Evolutionary conservation across 1,140 invertebrate genomes (phyloP).

Genomic region (Drosophila neocordata): DNA sequence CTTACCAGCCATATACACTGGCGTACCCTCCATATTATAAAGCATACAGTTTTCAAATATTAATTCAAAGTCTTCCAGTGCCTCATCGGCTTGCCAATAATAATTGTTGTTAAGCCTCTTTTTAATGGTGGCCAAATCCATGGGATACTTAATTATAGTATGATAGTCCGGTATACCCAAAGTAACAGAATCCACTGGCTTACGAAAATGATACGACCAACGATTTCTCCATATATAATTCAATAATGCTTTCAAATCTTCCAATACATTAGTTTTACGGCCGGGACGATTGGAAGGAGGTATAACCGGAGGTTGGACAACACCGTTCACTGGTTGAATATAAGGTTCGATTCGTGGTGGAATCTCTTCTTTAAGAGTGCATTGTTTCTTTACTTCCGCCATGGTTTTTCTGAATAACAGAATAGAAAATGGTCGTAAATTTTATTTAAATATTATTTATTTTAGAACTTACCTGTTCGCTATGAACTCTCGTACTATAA

Average conservation of each 20-base stretch:
- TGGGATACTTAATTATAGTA: slow-evolving; percentile 15
- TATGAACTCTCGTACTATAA: background rate
- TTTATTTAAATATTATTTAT: background rate
- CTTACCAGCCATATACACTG: slow-evolving; percentile 21
- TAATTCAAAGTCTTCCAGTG: slow-evolving; percentile 30
- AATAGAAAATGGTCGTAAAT: background rate
- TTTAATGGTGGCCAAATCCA: slow-evolving; percentile 40
- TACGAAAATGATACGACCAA: slow-evolving; percentile 19
- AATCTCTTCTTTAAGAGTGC: background rate
- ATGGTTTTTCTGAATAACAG: background rate
- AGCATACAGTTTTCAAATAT: slow-evolving; percentile 35
- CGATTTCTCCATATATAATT: slow-evolving; percentile 17
- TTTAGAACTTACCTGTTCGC: background rate
- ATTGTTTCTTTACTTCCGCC: background rate
- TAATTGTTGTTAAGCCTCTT: slow-evolving; percentile 38
- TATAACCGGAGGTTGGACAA: slow-evolving; percentile 42
- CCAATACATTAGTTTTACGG: slow-evolving; percentile 35
- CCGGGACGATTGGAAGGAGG: slow-evolving; percentile 31
- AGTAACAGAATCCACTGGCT: slow-evolving; percentile 31
- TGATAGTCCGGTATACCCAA: slow-evolving; percentile 36
- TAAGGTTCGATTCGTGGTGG: slow-evolving; percentile 20
- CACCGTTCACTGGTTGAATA: slow-evolving; percentile 35
- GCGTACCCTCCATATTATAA: slow-evolving; percentile 20
- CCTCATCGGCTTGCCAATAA: slow-evolving; percentile 33
- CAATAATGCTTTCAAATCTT: slow-evolving; percentile 22